A percentile compares a stretch with the other conserved stretches of the same genome.
These are phyloP conservation scores for Margarornis squamiger DNA, from an alignment of 2,797 vertebrate genomes.

Conservation along the genomic window DNA sequence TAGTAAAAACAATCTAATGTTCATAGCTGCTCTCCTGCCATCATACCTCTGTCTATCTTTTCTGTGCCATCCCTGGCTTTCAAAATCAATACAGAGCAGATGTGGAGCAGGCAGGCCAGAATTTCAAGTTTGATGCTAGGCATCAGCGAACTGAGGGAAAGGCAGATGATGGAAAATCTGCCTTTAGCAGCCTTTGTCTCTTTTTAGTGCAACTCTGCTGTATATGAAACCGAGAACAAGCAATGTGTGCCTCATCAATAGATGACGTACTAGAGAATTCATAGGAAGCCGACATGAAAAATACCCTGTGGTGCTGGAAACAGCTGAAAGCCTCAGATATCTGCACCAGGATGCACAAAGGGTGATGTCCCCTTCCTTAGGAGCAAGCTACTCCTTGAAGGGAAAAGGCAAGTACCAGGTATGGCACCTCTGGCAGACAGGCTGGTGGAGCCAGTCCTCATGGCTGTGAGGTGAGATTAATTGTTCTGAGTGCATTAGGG, in stretches of 20 bases:
- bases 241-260: fast-evolving
- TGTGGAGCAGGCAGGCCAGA: background rate
- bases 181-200: background rate
- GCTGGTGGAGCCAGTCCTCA: background rate
- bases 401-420: background rate
- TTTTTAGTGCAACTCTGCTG: background rate
- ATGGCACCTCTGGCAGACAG: background rate
- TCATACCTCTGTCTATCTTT: background rate
- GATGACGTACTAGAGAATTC: background rate
- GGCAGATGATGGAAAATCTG: background rate
- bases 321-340: background rate
- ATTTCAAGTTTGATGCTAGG: background rate
- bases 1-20: background rate
- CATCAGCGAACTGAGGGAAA: background rate
- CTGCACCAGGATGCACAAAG: background rate
- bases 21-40: background rate
- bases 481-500: background rate
- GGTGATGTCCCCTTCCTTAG: background rate
- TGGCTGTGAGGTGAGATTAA: background rate
- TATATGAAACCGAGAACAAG: fast-evolving
- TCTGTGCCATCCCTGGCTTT: background rate
- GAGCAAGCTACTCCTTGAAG: background rate
- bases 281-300: background rate
- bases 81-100: background rate
- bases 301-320: background rate